phyloP scores from a whole-genome alignment of 2,797 vertebrate species.

The Denticeps clupeoides region DNA sequence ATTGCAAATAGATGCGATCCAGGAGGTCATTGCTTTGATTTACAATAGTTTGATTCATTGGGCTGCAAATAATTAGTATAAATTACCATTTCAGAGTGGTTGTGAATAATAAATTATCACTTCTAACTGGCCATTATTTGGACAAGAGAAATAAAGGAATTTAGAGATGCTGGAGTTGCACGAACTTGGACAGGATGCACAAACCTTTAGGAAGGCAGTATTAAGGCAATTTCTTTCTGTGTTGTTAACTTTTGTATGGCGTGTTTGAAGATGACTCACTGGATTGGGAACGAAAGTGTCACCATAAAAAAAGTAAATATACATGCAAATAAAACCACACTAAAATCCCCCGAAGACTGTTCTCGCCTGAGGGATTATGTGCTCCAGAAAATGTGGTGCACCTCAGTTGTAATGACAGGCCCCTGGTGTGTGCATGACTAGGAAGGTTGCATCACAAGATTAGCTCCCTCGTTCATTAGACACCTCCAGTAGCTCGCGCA shows the following conservation, averaged over 20 bases:
- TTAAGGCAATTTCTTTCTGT: no score
- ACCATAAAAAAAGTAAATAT: conserved; percentile 21
- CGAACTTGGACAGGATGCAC: no score
- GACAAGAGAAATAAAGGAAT: no score
- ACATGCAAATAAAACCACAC: conserved; percentile 25
- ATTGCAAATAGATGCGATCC: no score
- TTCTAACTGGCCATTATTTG: no score
- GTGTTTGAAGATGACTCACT: conserved; percentile 12
- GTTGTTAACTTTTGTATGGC: not conserved
- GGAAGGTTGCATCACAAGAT: conserved; percentile 20
- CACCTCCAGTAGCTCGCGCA: conserved; percentile 4
- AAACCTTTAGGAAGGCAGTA: no score
- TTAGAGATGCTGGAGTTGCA: no score
- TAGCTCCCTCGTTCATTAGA: conserved; percentile 22
- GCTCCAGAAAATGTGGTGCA: conserved; percentile 19
- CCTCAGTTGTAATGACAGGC: conserved; percentile 9
- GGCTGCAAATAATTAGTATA: no score
- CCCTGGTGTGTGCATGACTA: not conserved
- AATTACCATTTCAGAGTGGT: no score
- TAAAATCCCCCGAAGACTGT: conserved; percentile 16
- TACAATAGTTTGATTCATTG: no score
- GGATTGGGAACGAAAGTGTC: conserved; percentile 6
- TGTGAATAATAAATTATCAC: no score
- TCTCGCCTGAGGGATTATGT: conserved; percentile 19
- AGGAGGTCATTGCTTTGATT: no score